These are phyloP conservation scores for Musca vetustissima DNA, from an alignment of 1,140 invertebrate species.

Conservation along the genomic window DNA sequence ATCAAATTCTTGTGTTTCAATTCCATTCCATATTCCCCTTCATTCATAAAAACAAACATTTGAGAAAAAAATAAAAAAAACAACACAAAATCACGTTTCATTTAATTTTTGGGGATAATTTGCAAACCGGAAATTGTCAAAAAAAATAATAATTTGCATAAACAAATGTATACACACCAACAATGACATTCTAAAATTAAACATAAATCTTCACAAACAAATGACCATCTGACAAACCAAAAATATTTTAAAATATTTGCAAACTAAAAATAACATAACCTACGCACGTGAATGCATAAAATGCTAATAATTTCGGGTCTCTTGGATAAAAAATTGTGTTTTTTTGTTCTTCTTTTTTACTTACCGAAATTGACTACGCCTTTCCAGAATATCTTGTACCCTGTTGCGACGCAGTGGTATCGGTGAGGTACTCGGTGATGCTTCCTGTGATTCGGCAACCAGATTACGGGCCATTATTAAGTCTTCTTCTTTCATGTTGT, in stretches of 20 bases:
- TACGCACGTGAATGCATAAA: not conserved
- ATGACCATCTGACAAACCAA: not conserved
- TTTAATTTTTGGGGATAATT: no score
- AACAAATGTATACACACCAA: not conserved
- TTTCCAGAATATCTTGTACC: slow-evolving; percentile 58
- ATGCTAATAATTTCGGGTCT: no score
- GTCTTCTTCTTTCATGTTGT: slow-evolving; percentile 68
- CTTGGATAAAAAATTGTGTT: not conserved
- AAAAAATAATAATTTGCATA: not conserved
- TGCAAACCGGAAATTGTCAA: no score
- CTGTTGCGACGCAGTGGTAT: slow-evolving; percentile 59
- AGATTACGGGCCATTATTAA: slow-evolving; percentile 66
- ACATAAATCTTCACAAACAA: not conserved
- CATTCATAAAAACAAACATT: no score
- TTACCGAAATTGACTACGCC: slow-evolving; percentile 63
- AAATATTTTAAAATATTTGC: no score
- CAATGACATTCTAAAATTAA: slow-evolving; percentile 8
- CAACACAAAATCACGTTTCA: no score
- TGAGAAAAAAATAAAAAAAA: no score
- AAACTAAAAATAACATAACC: no score
- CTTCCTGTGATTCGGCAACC: slow-evolving; percentile 58
- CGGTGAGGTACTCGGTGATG: slow-evolving; percentile 60
- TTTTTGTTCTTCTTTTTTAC: not conserved
- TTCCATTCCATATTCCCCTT: no score
- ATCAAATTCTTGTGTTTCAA: no score